These are phyloP conservation scores for Agrilus biguttatus DNA, from an alignment of 2,888 invertebrate genomes.

Conservation along the genomic window DNA sequence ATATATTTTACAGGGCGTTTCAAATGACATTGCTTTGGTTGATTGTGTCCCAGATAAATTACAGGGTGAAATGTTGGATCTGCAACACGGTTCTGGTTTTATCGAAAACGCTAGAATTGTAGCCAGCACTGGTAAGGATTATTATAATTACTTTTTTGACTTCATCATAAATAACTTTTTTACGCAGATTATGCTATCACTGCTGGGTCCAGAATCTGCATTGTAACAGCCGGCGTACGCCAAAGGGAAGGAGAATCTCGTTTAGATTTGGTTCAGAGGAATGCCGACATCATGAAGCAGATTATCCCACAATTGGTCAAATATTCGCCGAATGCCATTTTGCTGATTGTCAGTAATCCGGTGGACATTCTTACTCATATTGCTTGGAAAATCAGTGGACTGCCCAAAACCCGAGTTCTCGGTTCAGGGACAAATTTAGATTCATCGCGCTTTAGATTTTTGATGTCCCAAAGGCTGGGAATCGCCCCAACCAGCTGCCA, in stretches of 20 bases:
- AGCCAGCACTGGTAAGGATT: slow-evolving; percentile 44
- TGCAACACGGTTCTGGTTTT: slow-evolving; percentile 79
- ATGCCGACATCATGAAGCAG: slow-evolving; percentile 74
- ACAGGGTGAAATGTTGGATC: slow-evolving; percentile 77
- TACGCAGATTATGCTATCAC: slow-evolving; percentile 55
- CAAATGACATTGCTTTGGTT: slow-evolving; percentile 65
- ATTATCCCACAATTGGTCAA: slow-evolving; percentile 72
- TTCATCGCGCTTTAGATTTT: slow-evolving; percentile 79
- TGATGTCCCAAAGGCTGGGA: slow-evolving; percentile 67
- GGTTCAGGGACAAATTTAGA: slow-evolving; percentile 91
- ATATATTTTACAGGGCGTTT: slow-evolving; percentile 42
- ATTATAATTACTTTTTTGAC: neutral
- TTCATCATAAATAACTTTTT: slow-evolving; percentile 2
- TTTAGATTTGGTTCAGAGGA: slow-evolving; percentile 77
- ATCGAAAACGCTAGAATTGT: slow-evolving; percentile 62
- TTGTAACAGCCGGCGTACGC: slow-evolving; percentile 83
- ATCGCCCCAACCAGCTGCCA: slow-evolving; percentile 77
- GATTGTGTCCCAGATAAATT: slow-evolving; percentile 73
- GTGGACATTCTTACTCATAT: slow-evolving; percentile 88
- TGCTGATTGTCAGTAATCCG: slow-evolving; percentile 83
- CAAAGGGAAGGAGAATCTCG: slow-evolving; percentile 82
- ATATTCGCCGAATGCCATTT: slow-evolving; percentile 73
- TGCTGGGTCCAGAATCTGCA: slow-evolving; percentile 68
- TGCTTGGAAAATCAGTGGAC: slow-evolving; percentile 86
- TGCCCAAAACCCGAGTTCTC: slow-evolving; percentile 73